phyloP scores from a whole-genome alignment of 2,888 invertebrate species.

The Vannuccia rotundouncinata region DNA sequence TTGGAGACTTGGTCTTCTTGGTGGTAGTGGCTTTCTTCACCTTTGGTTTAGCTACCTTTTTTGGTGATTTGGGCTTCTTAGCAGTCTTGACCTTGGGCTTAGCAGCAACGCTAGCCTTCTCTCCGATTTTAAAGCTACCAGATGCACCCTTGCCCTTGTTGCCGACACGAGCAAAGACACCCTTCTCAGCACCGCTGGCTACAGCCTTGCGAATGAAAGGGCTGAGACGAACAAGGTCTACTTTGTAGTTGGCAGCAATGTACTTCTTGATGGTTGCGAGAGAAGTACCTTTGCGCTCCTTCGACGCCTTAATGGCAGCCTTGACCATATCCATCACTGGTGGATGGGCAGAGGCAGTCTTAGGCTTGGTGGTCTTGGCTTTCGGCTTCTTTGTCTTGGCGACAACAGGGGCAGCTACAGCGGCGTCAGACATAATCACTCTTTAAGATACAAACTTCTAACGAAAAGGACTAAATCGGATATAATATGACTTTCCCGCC shows the following conservation, averaged over 20 bases:
- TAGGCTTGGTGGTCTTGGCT: slow-evolving; percentile 39
- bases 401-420: slow-evolving; percentile 29
- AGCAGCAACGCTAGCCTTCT: slow-evolving; percentile 48
- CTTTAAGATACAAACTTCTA: not conserved
- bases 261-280: slow-evolving; percentile 64
- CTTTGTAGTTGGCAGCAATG: slow-evolving; percentile 62
- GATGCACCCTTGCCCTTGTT: slow-evolving; percentile 48
- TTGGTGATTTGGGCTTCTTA: slow-evolving; percentile 39
- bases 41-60: slow-evolving; percentile 37
- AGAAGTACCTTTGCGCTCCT: slow-evolving; percentile 62
- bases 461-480: not conserved
- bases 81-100: slow-evolving; percentile 40
- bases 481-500: not conserved
- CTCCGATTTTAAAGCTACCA: slow-evolving; percentile 48
- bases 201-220: slow-evolving; percentile 63
- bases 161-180: slow-evolving; percentile 45
- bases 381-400: slow-evolving; percentile 22
- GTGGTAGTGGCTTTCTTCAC: slow-evolving; percentile 37
- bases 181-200: slow-evolving; percentile 61
- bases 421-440: not conserved
- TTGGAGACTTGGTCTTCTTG: slow-evolving; percentile 39
- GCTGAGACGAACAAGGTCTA: slow-evolving; percentile 62
- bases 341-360: slow-evolving; percentile 57
- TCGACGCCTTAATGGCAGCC: slow-evolving; percentile 56
- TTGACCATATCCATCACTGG: slow-evolving; percentile 62